Evolutionary conservation across 92 coral and sea anemone species (phyloP), one percentile per base, ranked within the genome.

Genomic region (Pocillopora grandis): DNA sequence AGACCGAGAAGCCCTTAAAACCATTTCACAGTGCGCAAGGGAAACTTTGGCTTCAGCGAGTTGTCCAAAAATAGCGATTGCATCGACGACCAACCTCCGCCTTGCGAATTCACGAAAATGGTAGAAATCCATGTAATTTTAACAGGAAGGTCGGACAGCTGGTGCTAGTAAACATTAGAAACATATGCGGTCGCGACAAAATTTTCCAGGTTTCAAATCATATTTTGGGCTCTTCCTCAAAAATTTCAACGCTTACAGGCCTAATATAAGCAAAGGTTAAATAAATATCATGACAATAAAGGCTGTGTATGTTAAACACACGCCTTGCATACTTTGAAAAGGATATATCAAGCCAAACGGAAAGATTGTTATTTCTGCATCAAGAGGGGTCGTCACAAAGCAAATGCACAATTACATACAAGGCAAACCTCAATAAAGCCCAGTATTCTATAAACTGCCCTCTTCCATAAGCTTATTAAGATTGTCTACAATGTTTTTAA

Each of bases 381-480:
- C 52, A 69, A 15, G 37, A 69, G 71, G 71, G 85, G 77, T 81
- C 85, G 71, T 68, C 37, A 49, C 37, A 48, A 55, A 49, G 57
- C 42, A 71, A 81, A 81, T 70, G 85, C 71, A 71, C 77, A 81
- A 77, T 81, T 75, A 71, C 69, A 81, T 81, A 81, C 59, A 19
- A 35, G 84, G 49, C 21, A 42, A 27, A 58, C 37, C 27, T 16
- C 20, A 76, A 66, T 71, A 16, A 59, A 3, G 37, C 59, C 14
- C 19, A 68, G 72, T 35, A 37, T 70, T 20, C 89, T 95, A 97
- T 80, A 97, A 76, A 84, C 84, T 92, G 12, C 98, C 99, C 35
- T 94, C 96, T 59, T 97, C 99, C 98, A 97, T 94, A 42, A 97
- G 91, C 63, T 92, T 97, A 88, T 97, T 97, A 68, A 97, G 85